Evolutionary conservation across 1,140 invertebrate species (phyloP).

Genomic region (Sminthurinus signatus): DNA sequence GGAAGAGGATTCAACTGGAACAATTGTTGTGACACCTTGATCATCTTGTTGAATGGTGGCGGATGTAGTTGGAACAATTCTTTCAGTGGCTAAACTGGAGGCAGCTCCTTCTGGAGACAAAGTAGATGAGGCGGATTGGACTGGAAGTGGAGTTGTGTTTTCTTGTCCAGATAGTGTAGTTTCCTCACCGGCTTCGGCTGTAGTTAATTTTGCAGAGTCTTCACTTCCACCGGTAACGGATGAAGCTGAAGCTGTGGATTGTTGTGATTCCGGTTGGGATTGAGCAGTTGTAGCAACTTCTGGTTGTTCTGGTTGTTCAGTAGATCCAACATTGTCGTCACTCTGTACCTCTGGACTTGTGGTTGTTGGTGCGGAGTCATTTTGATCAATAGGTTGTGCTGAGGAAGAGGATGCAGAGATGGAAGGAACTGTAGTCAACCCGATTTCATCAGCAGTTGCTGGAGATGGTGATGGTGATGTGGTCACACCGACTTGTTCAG

Average conservation of each 20-base stretch:
- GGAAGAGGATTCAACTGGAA: no score
- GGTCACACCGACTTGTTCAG: no score
- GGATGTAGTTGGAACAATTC: not conserved
- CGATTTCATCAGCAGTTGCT: not conserved
- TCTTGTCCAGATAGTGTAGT: not conserved
- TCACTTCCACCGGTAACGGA: not conserved
- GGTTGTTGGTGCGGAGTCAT: not conserved
- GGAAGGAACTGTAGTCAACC: not conserved
- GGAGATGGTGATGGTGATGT: no score
- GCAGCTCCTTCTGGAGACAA: not conserved
- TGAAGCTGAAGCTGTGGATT: not conserved
- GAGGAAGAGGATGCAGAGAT: not conserved
- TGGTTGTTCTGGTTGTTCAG: not conserved
- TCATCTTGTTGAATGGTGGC: not conserved
- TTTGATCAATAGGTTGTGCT: no score
- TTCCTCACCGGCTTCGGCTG: constrained; percentile 37
- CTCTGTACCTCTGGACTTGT: no score
- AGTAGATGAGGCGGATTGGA: not conserved
- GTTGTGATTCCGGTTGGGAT: not conserved
- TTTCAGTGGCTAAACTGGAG: not conserved
- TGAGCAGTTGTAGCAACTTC: not conserved
- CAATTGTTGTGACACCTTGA: not conserved
- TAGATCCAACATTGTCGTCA: not conserved
- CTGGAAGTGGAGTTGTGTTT: not conserved
- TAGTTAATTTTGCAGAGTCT: not conserved